These are phyloP conservation scores for Orchestia grillus DNA, from an alignment of 1,140 invertebrate species.

Conservation along the genomic window DNA sequence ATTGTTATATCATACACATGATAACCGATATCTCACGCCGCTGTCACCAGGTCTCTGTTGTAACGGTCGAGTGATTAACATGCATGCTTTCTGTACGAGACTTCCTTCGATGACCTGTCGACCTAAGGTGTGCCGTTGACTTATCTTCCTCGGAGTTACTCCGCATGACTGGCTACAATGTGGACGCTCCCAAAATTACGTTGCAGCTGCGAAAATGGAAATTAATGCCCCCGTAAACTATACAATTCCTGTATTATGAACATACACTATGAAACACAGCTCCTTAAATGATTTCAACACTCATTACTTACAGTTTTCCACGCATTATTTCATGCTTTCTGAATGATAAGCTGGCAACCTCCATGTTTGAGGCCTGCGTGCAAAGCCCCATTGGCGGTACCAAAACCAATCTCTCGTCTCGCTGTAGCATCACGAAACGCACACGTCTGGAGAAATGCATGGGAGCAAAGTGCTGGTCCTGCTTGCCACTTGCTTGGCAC, in stretches of 20 bases:
- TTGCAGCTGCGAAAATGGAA: not conserved
- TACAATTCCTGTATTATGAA: not conserved
- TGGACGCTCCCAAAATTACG: not conserved
- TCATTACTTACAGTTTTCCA: not conserved
- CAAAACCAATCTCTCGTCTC: not conserved
- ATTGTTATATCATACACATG: not conserved
- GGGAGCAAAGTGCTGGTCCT: no score
- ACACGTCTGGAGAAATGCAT: not conserved
- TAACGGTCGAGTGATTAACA: not conserved
- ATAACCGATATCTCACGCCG: not conserved
- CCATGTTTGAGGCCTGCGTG: no score
- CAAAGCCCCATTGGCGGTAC: no score
- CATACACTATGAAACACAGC: not conserved
- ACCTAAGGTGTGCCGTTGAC: not conserved
- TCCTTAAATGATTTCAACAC: not conserved
- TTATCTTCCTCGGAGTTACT: not conserved
- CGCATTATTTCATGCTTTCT: no score
- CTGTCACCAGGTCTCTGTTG: not conserved
- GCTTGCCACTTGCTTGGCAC: no score
- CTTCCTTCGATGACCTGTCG: not conserved
- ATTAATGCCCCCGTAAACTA: not conserved
- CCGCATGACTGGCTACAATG: not conserved
- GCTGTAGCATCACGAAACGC: not conserved
- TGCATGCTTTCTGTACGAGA: not conserved
- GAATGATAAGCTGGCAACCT: no score